Conservation (phyloP, 1,140 invertebrate genomes). For the Ylistrum balloti region DNA sequence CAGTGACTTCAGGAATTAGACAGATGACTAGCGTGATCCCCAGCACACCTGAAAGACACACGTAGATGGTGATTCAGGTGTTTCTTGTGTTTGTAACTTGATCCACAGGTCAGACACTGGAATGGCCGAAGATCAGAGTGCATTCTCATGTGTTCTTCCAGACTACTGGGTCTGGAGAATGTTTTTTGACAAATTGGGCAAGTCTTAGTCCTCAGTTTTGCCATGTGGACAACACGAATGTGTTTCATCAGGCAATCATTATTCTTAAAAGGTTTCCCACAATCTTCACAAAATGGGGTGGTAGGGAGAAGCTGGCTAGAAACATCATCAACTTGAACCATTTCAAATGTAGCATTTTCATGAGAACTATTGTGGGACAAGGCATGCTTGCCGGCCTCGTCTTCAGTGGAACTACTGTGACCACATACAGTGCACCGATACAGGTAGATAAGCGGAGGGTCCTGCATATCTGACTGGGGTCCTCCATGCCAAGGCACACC, state of each 20-base stretch:
- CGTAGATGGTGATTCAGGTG: constrained; percentile 46
- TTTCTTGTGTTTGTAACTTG: constrained; percentile 49
- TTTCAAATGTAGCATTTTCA: constrained; percentile 23
- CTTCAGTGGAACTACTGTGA: neutral
- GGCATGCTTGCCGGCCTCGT: neutral
- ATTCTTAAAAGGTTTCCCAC: constrained; percentile 7
- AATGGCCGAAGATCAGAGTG: constrained; percentile 29
- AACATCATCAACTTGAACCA: neutral
- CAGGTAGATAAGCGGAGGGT: constrained; percentile 5
- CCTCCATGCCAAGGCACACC: neutral
- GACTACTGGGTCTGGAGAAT: neutral
- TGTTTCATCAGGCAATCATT: constrained; percentile 7
- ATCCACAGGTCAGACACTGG: constrained; percentile 29
- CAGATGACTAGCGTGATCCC: neutral
- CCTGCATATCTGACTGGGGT: neutral
- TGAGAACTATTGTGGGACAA: neutral
- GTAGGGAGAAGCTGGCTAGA: neutral
- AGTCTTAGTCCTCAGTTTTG: neutral
- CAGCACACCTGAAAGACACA: neutral
- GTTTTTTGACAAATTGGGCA: constrained; percentile 41
- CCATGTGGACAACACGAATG: neutral
- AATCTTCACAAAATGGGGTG: neutral
- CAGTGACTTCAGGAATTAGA: too few species aligned
- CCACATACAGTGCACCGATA: constrained; percentile 9
- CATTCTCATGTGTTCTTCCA: constrained; percentile 43